These are phyloP conservation scores for Lepus europaeus DNA, from an alignment of 2,113 vertebrate genomes.

Conservation along the genomic window DNA sequence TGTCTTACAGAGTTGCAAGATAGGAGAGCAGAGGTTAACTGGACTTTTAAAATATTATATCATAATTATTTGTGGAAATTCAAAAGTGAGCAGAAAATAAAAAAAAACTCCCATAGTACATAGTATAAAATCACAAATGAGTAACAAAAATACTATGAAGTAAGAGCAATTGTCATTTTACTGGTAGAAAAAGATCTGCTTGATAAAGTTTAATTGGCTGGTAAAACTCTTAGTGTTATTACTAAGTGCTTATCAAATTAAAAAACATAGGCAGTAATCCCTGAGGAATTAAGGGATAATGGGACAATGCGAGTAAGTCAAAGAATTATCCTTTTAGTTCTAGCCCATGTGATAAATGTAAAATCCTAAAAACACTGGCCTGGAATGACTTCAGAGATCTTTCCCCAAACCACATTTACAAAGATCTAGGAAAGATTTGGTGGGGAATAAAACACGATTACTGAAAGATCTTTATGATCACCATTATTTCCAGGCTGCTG, in stretches of 20 bases:
- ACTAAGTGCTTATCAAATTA: constrained; percentile 87
- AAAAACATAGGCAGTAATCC: constrained; percentile 85
- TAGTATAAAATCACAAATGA: constrained; percentile 75
- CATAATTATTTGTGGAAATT: constrained; percentile 31
- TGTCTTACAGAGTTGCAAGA: not conserved
- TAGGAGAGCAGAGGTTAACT: not conserved
- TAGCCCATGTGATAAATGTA: constrained; percentile 73
- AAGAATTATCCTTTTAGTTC: constrained; percentile 82
- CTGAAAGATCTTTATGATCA: constrained; percentile 77
- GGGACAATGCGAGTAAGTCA: constrained; percentile 83
- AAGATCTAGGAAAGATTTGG: constrained; percentile 72
- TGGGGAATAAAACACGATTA: constrained; percentile 72
- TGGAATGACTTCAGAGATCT: constrained; percentile 73
- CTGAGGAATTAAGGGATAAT: constrained; percentile 86
- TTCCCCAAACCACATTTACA: constrained; percentile 65
- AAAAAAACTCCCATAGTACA: not conserved
- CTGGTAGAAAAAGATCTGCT: constrained; percentile 86
- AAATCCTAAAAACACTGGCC: constrained; percentile 75
- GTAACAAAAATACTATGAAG: constrained; percentile 74
- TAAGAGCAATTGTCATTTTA: constrained; percentile 83
- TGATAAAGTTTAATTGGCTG: constrained; percentile 90
- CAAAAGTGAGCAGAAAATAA: constrained; percentile 72
- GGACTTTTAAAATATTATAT: constrained; percentile 29
- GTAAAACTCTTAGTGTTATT: constrained; percentile 86
- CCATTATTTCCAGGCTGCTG: constrained; percentile 82